A percentile compares a stretch with the other conserved stretches of the same genome.
phyloP scores from a whole-genome alignment of 2,888 invertebrate genomes.

The Cyaniris semiargus region DNA sequence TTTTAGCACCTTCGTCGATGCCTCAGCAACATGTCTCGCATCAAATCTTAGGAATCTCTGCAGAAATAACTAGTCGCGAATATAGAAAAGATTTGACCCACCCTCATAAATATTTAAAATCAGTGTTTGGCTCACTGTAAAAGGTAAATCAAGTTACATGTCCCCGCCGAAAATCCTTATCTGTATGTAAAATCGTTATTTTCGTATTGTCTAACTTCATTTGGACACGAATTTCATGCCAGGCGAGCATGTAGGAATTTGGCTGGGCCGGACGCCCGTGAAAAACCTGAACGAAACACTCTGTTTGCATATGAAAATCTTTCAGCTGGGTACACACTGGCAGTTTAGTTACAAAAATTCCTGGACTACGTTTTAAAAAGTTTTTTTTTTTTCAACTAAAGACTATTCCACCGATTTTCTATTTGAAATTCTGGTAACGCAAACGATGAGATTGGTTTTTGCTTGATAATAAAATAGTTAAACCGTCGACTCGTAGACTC shows the following conservation, averaged over 20 bases:
- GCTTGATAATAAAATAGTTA: neutral
- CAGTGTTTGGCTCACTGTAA: neutral
- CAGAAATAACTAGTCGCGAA: neutral
- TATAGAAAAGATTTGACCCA: neutral
- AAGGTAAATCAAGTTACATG: slow-evolving; percentile 21
- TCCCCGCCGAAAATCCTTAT: slow-evolving; percentile 19
- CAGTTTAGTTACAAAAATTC: slow-evolving; percentile 15
- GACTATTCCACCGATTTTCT: neutral
- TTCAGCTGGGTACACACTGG: slow-evolving; percentile 26
- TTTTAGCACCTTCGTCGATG: neutral
- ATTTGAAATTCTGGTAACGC: neutral
- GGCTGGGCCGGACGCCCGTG: slow-evolving; percentile 47
- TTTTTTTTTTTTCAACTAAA: neutral
- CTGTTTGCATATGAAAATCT: slow-evolving; percentile 45
- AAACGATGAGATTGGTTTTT: neutral
- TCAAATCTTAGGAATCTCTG: neutral
- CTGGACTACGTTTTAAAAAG: neutral
- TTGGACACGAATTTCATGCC: slow-evolving; percentile 50
- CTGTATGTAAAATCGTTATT: slow-evolving; percentile 23
- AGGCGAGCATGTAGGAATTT: slow-evolving; percentile 48
- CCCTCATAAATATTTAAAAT: slow-evolving; percentile 18
- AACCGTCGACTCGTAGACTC: too few species aligned
- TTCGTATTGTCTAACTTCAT: slow-evolving; percentile 45
- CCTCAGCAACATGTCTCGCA: neutral
- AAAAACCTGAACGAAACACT: slow-evolving; percentile 51